Evolutionary conservation across 2,113 vertebrate genomes (phyloP).

Genomic region (Burhinus bistriatus): DNA sequence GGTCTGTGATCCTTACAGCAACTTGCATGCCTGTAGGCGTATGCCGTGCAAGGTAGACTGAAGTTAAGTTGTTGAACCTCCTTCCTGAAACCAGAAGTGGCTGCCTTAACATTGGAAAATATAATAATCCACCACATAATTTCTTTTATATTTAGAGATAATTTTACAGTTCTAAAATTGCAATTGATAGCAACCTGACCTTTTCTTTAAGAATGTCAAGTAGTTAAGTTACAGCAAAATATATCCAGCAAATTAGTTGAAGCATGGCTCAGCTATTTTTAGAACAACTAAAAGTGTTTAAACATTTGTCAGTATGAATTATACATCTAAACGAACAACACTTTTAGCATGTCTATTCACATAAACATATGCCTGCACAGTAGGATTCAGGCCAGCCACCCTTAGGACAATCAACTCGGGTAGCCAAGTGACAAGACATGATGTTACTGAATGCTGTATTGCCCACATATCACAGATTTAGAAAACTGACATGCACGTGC

Average conservation of each 20-base stretch:
- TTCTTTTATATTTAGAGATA: not conserved
- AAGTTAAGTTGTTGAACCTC: conserved; percentile 91
- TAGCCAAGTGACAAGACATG: not conserved
- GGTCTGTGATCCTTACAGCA: conserved; percentile 89
- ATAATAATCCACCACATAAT: not conserved
- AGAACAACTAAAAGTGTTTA: not conserved
- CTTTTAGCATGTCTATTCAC: not conserved
- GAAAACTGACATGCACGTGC: not conserved
- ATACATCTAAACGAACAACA: not conserved
- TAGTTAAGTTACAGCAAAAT: not conserved
- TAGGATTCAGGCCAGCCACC: not conserved
- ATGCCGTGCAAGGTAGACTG: conserved; percentile 88
- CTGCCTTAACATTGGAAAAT: not conserved
- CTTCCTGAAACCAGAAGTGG: conserved; percentile 77
- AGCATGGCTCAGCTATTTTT: not conserved
- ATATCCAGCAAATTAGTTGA: not conserved
- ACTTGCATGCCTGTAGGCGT: conserved; percentile 86
- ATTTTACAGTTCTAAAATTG: not conserved
- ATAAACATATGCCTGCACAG: not conserved
- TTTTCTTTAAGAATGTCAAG: not conserved
- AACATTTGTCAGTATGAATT: not conserved
- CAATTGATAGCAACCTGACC: not conserved
- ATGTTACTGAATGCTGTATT: not conserved
- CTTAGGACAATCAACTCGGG: not conserved
- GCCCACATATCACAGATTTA: not conserved